Conservation (phyloP, 2,888 invertebrate genomes). For the Keiferia lycopersicella region DNA sequence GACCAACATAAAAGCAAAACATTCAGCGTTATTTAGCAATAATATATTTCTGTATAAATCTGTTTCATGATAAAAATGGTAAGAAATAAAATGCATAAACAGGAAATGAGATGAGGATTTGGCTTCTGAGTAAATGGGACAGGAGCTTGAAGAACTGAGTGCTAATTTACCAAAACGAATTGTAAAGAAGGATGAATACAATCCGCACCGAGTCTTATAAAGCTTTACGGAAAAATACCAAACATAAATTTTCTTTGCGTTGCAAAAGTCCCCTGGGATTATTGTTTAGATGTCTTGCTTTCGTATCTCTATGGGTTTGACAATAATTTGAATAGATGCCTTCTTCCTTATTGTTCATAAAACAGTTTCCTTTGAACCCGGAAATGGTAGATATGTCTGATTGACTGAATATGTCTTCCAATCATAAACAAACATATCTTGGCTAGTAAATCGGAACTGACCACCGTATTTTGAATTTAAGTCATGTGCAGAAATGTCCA, state of each 20-base stretch:
- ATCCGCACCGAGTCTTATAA: constrained; percentile 36
- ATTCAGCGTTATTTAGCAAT: constrained; percentile 37
- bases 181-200: constrained; percentile 46
- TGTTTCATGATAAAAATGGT: constrained; percentile 39
- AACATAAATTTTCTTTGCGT: constrained; percentile 33
- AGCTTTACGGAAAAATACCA: constrained; percentile 33
- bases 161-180: constrained; percentile 55
- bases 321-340: not conserved
- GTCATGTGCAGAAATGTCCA: constrained; percentile 17
- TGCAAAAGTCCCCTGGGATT: constrained; percentile 13
- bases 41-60: constrained; percentile 36
- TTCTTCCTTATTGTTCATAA: not conserved
- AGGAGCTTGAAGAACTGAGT: constrained; percentile 46
- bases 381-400: not conserved
- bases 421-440: not conserved
- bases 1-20: not conserved
- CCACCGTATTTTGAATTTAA: constrained; percentile 6
- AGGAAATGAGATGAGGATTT: constrained; percentile 38
- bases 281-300: constrained; percentile 12
- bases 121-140: constrained; percentile 40
- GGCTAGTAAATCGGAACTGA: constrained; percentile 7
- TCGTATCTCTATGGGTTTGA: not conserved
- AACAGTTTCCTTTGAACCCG: not conserved
- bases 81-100: constrained; percentile 45
- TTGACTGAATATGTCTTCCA: not conserved